Percentiles rank a stretch among this genome's conserved stretches.
These are phyloP conservation scores for Paramormyrops hopkinsi DNA, from an alignment of 2,797 vertebrate species.

Conservation along the genomic window DNA sequence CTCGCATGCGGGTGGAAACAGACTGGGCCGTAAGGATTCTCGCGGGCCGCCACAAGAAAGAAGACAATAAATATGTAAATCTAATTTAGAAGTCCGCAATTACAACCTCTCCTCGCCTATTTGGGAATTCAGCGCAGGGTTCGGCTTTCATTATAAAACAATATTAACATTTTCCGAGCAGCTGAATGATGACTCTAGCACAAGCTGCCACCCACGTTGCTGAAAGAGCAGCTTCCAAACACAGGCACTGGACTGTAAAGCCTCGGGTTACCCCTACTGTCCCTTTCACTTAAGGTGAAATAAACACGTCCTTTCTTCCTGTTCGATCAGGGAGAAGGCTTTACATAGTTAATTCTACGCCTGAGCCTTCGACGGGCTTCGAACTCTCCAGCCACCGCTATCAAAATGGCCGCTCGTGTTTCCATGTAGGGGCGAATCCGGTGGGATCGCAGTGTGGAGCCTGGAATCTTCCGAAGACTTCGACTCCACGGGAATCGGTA, in stretches of 20 bases:
- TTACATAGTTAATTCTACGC: constrained; percentile 50
- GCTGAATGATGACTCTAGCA: constrained; percentile 92
- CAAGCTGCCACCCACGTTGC: constrained; percentile 97
- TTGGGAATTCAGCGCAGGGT: constrained; percentile 75
- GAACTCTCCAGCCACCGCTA: neutral
- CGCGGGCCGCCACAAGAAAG: constrained; percentile 48
- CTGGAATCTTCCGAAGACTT: neutral
- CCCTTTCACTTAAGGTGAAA: constrained; percentile 82
- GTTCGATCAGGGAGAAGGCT: constrained; percentile 32
- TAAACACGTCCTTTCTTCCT: constrained; percentile 62
- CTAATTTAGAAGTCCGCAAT: constrained; percentile 79
- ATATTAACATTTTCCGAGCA: constrained; percentile 95
- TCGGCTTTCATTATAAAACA: constrained; percentile 86
- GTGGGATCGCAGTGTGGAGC: neutral
- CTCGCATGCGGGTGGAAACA: constrained; percentile 37
- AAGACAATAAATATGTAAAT: constrained; percentile 77
- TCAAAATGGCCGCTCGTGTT: neutral
- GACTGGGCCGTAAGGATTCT: neutral
- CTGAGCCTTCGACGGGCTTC: neutral
- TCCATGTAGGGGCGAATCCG: neutral
- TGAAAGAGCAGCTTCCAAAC: constrained; percentile 88
- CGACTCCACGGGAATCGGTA: neutral
- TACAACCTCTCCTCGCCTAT: constrained; percentile 70
- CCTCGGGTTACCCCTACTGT: constrained; percentile 89
- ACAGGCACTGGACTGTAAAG: constrained; percentile 92